Base-by-base conservation (phyloP, 2,888 invertebrate species). In the Cantharis rustica region DNA sequence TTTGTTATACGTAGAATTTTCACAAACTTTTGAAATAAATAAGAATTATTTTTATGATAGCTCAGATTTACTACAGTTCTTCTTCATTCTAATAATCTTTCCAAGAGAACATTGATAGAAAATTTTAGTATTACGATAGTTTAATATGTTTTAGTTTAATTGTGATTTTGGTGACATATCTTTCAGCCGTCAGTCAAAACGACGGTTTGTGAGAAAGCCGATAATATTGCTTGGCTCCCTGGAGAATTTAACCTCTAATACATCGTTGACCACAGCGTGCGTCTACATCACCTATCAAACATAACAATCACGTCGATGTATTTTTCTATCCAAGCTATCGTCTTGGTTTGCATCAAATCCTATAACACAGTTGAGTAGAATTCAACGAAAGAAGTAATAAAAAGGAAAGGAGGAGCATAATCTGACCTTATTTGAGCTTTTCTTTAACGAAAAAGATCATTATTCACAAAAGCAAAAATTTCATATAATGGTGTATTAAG, bases 201-300 rank as follows among this genome's bases (percentile, higher is more conserved):
- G 47, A 47, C 47, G n/a, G 47, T 80, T 79, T 78, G 81, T 76
- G 72, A 69, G 73, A 69, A 75, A 69, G 79, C 79, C 81, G 82
- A 83, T 82, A 82, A 82, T 80, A 77, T 78, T 80, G 79, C 80
- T 75, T 75, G 17, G 17, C 69, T 81, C 82, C 81, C 82, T 61
- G 74, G 81, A 77, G 82, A 82, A 66, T 79, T 80, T 74, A 78
- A 80, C 76, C 80, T 83, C 84, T 84, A 84, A 84, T 84, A 84
- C 83, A 80, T 75, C 78, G 84, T 84, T 84, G 84, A 84, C 84
- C 84, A 80, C 83, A 84, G 84, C 83, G 80, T 82, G 81, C 82
- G 82, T 81, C 82, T 81, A 83, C 82, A 84, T 83, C 82, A 84
- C 84, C 83, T 84, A 84, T 82, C 83, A 79, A 81, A 83, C 82